Percentiles rank a stretch among this genome's conserved stretches.
Conservation (phyloP, 2,113 vertebrate genomes). For the Pseudonaja textilis region DNA sequence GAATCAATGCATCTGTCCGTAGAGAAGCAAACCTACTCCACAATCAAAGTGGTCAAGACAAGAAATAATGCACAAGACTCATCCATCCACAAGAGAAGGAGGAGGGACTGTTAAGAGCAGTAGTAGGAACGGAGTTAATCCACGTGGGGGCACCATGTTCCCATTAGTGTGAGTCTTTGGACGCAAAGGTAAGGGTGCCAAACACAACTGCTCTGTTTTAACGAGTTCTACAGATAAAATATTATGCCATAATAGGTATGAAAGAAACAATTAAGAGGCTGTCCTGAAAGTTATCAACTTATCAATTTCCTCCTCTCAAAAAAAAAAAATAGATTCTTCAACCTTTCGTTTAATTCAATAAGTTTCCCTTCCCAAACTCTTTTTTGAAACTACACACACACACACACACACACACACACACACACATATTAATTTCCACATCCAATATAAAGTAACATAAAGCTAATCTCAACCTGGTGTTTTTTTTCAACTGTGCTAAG, state of each 20-base stretch:
- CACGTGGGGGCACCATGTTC: constrained; percentile 14
- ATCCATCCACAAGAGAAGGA: background rate
- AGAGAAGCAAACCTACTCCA: background rate
- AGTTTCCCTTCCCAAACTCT: background rate
- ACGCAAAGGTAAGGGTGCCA: background rate
- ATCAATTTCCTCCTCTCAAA: background rate
- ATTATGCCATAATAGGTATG: background rate
- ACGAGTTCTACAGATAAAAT: background rate
- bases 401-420: no score
- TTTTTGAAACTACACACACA: background rate
- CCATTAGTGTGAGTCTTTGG: background rate
- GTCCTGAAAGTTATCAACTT: background rate
- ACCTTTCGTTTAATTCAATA: background rate
- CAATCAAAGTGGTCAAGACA: background rate
- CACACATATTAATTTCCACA: background rate
- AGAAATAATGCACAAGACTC: background rate
- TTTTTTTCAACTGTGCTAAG: background rate
- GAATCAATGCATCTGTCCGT: background rate
- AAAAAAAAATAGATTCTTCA: background rate
- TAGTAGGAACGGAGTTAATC: background rate
- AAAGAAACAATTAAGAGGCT: background rate
- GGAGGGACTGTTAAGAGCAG: background rate
- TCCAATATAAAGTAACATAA: background rate
- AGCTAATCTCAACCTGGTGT: background rate
- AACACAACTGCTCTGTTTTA: background rate